Evolutionary conservation across 2,797 vertebrate genomes (phyloP).

Genomic region (Rhinatrema bivittatum): DNA sequence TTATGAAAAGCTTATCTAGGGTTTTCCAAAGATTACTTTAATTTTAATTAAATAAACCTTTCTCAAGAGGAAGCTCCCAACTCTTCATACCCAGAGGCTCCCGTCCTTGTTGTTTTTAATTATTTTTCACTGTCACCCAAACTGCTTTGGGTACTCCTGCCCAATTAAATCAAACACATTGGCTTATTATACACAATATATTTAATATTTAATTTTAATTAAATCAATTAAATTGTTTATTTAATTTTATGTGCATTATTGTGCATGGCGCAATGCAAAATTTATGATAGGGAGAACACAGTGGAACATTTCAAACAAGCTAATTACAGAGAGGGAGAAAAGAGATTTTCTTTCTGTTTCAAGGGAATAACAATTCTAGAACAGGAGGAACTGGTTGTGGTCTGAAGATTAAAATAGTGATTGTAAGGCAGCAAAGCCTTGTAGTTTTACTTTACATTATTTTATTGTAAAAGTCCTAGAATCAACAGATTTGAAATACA

Average conservation of each 20-base stretch:
- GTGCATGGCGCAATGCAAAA: slow-evolving; percentile 61
- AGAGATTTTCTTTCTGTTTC: slow-evolving; percentile 27
- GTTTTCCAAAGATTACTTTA: slow-evolving; percentile 69
- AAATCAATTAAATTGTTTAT: slow-evolving; percentile 78
- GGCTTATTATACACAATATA: slow-evolving; percentile 67
- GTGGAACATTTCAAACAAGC: slow-evolving; percentile 49
- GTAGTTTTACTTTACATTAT: too few relatives aligned
- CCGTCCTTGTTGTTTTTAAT: slow-evolving; percentile 79
- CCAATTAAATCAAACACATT: slow-evolving; percentile 67
- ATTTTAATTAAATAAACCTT: slow-evolving; percentile 87
- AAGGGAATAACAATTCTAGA: slow-evolving; percentile 28
- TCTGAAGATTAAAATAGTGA: too few relatives aligned
- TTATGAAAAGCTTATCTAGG: slow-evolving; percentile 75
- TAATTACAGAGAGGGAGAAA: slow-evolving; percentile 50
- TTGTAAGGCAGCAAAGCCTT: too few relatives aligned
- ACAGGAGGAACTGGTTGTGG: too few relatives aligned
- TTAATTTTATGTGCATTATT: slow-evolving; percentile 71
- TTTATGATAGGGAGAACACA: slow-evolving; percentile 60
- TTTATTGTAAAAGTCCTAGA: too few relatives aligned
- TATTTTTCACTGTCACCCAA: slow-evolving; percentile 77
- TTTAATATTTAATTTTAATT: slow-evolving; percentile 86
- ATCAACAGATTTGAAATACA: too few relatives aligned
- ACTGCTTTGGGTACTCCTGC: slow-evolving; percentile 67
- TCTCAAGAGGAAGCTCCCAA: slow-evolving; percentile 64
- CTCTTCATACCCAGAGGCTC: slow-evolving; percentile 69